Conservation (phyloP, 2,888 invertebrate genomes). For the Notocelia uddmanniana region DNA sequence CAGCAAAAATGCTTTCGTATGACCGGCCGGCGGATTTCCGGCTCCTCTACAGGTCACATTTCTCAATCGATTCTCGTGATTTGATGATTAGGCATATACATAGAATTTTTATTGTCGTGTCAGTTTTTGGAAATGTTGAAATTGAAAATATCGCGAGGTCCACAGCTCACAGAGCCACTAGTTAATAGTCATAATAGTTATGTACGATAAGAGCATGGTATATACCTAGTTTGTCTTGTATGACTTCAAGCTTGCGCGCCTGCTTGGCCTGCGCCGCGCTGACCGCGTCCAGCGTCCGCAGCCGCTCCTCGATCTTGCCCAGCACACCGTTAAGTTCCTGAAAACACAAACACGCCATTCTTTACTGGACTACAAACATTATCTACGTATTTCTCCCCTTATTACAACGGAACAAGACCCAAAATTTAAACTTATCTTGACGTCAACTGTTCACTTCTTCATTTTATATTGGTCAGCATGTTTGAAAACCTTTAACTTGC, state of each 20-base stretch:
- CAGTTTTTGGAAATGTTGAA: too few relatives aligned
- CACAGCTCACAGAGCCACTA: too few relatives aligned
- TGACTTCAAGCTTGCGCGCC: conserved; percentile 76
- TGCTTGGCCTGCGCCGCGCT: conserved; percentile 75
- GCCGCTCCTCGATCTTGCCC: conserved; percentile 75
- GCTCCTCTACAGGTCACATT: too few relatives aligned
- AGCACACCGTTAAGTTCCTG: conserved; percentile 75
- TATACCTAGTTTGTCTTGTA: conserved; percentile 80
- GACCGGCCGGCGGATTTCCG: too few relatives aligned
- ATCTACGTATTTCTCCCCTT: not conserved
- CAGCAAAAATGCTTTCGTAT: too few relatives aligned
- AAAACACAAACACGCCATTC: conserved; percentile 50
- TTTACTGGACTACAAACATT: not conserved
- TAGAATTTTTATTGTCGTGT: too few relatives aligned
- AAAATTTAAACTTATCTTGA: not conserved
- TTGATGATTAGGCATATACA: too few relatives aligned
- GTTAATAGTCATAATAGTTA: too few relatives aligned
- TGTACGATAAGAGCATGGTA: too few relatives aligned
- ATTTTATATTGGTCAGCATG: conserved; percentile 7
- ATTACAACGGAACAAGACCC: not conserved
- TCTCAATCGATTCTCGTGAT: too few relatives aligned
- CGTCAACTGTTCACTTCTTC: conserved; percentile 9
- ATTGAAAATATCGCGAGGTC: too few relatives aligned
- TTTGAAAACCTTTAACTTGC: conserved; percentile 21
- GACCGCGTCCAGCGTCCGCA: conserved; percentile 74